These are phyloP conservation scores for Hydra vulgaris DNA, from an alignment of 30 jellyfish, hydroid and myxozoan species.

Conservation along the genomic window DNA sequence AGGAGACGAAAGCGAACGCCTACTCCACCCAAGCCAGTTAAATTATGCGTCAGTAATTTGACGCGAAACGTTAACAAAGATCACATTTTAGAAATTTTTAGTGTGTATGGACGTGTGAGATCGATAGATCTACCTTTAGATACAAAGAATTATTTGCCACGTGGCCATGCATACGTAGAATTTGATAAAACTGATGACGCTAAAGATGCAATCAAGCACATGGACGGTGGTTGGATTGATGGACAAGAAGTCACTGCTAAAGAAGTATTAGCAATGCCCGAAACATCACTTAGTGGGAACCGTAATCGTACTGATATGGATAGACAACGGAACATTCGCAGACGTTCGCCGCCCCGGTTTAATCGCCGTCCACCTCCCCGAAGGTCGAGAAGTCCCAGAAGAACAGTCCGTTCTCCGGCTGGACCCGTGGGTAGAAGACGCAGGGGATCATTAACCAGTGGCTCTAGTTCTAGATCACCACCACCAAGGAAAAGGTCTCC, in stretches of 20 bases:
- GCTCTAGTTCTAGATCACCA: conserved; percentile 46
- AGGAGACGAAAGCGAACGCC: conserved; percentile 85
- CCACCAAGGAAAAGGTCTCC: conserved; percentile 65
- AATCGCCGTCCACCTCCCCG: conserved; percentile 42
- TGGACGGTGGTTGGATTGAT: conserved; percentile 99
- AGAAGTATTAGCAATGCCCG: conserved; percentile 58
- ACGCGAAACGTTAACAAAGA: conserved; percentile 88
- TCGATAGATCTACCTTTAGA: conserved; percentile 83
- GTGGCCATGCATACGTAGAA: conserved; percentile 89
- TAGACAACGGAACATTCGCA: conserved; percentile 36
- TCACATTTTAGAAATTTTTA: conserved; percentile 76
- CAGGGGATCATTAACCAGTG: conserved; percentile 61
- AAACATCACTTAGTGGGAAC: conserved; percentile 12
- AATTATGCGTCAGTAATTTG: conserved; percentile 75
- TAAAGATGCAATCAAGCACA: conserved; percentile 74
- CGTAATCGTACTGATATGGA: conserved; percentile 27
- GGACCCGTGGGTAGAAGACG: conserved; percentile 53
- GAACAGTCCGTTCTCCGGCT: conserved; percentile 31
- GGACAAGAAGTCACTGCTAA: conserved; percentile 92
- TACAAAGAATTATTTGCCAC: conserved; percentile 50
- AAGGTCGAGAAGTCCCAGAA: conserved; percentile 61
- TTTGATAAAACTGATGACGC: conserved; percentile 75
- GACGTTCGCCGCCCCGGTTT: conserved; percentile 71
- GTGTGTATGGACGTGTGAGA: conserved; percentile 84
- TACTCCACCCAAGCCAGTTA: conserved; percentile 46